Conservation (phyloP, 2,888 invertebrate genomes). For the Byasa hedistus region DNA sequence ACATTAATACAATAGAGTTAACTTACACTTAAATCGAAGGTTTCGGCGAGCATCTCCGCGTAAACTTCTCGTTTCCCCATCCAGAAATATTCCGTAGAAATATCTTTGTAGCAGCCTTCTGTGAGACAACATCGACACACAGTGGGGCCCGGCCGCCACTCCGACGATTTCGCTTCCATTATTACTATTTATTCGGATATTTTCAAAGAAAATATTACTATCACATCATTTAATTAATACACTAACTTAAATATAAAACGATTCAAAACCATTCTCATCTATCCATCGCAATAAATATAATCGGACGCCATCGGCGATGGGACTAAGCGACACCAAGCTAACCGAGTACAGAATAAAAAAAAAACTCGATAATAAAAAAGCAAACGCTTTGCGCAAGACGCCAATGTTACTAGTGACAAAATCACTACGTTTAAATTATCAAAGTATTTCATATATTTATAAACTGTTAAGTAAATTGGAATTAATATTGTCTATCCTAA, state of each 20-base stretch:
- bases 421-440: too few relatives aligned
- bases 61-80: slow-evolving; percentile 75
- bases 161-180: slow-evolving; percentile 64
- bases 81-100: slow-evolving; percentile 76
- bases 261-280: slow-evolving; percentile 24
- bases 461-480: too few relatives aligned
- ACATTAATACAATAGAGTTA: slow-evolving; percentile 10
- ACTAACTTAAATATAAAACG: slow-evolving; percentile 34
- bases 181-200: slow-evolving; percentile 40
- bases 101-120: slow-evolving; percentile 74
- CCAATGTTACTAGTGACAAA: not conserved
- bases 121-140: slow-evolving; percentile 72
- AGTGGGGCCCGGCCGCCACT: slow-evolving; percentile 70
- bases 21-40: slow-evolving; percentile 65
- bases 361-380: not conserved
- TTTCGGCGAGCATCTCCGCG: slow-evolving; percentile 67
- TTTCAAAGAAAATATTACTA: slow-evolving; percentile 49
- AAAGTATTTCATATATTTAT: too few relatives aligned
- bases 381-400: not conserved
- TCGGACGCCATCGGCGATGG: slow-evolving; percentile 16
- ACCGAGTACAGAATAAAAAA: not conserved
- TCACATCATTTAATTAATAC: slow-evolving; percentile 33
- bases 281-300: slow-evolving; percentile 19
- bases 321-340: not conserved
- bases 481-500: too few relatives aligned